Base-by-base conservation (phyloP, 2,797 vertebrate genomes). In the Thripadectes ignobilis region DNA sequence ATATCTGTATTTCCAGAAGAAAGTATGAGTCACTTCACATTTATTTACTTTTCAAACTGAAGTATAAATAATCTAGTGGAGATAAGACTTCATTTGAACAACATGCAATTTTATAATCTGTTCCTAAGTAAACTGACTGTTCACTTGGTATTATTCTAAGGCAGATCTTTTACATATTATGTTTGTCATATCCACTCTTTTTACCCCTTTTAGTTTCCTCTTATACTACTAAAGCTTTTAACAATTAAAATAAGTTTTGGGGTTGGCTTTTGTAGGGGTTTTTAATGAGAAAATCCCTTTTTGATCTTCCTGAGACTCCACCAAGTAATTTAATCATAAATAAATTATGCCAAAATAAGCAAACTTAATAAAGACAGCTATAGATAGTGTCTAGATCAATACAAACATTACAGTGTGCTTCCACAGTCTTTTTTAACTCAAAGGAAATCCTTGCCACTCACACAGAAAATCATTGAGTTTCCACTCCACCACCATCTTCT, bases 301-400 rank as follows among this genome's bases (percentile, higher is more conserved):
- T 83, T 94, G 65, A 41, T 89, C 57, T 95, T 97, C 74, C 81
- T 86, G 63, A 78, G 66, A 94, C 54, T 85, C 48, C 67, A 68
- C 15, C 6, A 67, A 85, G 54, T 74, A 92, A 88, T 93, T 79
- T 71, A 85, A 59, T n/a, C 48, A 72, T 84, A 93, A 97, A 96
- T 97, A 97, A 96, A 97, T 96, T 84, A 96, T 67, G 78, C 18
- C 38, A 91, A 85, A 91, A 97, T 71, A 88, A 89, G 77, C 58
- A 97, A 96, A 94, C 12, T 10, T 77, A 94, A 93, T 93, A 94
- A 95, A 93, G 91, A 95, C 51, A 97, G 65, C 92, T 95, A 96
- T 80, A 94, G 91, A 94, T 63, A 92, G 67, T 65, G 49, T 89
- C 89, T 93, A 95, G 86, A 97, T 97, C 93, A 94, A 97, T 97